Evolutionary conservation across 37 sponge, comb jelly and placozoan genomes (phyloP).

Genomic region (Halisarca cf. caerulea): DNA sequence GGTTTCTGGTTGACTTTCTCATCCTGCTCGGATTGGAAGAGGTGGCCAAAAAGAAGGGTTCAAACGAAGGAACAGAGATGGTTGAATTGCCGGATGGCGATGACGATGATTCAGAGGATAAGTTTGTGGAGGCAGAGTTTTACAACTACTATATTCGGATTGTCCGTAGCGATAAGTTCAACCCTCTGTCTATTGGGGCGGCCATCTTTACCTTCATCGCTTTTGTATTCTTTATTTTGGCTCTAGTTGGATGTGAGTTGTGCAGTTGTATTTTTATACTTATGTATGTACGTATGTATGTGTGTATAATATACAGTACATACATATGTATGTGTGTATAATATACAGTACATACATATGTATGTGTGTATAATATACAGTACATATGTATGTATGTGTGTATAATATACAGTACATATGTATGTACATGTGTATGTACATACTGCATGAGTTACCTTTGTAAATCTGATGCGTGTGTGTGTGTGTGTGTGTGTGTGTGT

Average conservation of each 20-base stretch:
- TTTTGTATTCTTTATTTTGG: neutral
- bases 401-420: neutral
- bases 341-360: neutral
- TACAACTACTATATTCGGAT: neutral
- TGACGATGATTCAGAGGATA: neutral
- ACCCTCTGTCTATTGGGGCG: neutral
- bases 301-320: neutral
- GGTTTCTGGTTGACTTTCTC: neutral
- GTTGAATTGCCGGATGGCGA: neutral
- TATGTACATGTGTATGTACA: no score
- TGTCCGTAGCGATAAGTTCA: neutral
- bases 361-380: neutral
- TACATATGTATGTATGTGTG: neutral
- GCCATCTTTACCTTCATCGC: neutral
- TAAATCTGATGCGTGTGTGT: no score
- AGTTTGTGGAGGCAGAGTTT: slow-evolving; percentile 2
- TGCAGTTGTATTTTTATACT: neutral
- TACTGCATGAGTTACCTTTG: no score
- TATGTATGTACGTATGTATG: neutral
- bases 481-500: no score
- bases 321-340: slow-evolving; percentile 13
- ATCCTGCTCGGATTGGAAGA: neutral
- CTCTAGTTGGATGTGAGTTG: slow-evolving; percentile 12
- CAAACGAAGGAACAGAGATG: slow-evolving; percentile 2
- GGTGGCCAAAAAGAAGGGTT: neutral